phyloP scores from a whole-genome alignment of 2,888 invertebrate species.

The Hydriomena furcata region DNA sequence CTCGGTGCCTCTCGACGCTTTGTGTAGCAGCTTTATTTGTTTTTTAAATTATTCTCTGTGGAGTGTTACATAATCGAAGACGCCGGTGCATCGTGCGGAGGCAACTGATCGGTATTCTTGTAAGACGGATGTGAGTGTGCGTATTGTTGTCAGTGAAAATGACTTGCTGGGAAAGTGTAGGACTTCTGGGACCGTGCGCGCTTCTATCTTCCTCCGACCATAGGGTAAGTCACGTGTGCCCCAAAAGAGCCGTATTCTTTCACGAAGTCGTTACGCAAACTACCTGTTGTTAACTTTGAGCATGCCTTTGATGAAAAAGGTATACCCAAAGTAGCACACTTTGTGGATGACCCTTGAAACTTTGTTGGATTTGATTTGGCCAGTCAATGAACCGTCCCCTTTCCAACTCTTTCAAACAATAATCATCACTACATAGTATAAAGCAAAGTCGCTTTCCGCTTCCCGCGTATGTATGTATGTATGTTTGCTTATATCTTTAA shows the following conservation, averaged over 20 bases:
- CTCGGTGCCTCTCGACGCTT: slow-evolving; percentile 56
- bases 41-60: slow-evolving; percentile 47
- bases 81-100: slow-evolving; percentile 66
- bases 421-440: too few species aligned
- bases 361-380: slow-evolving; percentile 42
- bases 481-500: too few species aligned
- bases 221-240: slow-evolving; percentile 67
- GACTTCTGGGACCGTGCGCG: slow-evolving; percentile 80
- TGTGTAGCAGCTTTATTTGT: slow-evolving; percentile 71
- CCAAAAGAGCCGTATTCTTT: background rate
- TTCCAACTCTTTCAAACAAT: too few species aligned
- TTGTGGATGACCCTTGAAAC: slow-evolving; percentile 34
- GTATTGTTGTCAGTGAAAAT: slow-evolving; percentile 55
- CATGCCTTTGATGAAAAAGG: slow-evolving; percentile 36
- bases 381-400: slow-evolving; percentile 33
- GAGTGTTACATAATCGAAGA: slow-evolving; percentile 71
- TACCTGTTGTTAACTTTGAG: slow-evolving; percentile 24
- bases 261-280: slow-evolving; percentile 22
- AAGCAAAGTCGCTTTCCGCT: too few species aligned
- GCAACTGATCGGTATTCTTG: slow-evolving; percentile 53
- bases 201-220: slow-evolving; percentile 75
- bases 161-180: slow-evolving; percentile 83
- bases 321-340: slow-evolving; percentile 26
- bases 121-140: slow-evolving; percentile 47
- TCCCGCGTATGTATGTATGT: too few species aligned